phyloP scores from a whole-genome alignment of 2,888 invertebrate species.

The Hemaris fuciformis region DNA sequence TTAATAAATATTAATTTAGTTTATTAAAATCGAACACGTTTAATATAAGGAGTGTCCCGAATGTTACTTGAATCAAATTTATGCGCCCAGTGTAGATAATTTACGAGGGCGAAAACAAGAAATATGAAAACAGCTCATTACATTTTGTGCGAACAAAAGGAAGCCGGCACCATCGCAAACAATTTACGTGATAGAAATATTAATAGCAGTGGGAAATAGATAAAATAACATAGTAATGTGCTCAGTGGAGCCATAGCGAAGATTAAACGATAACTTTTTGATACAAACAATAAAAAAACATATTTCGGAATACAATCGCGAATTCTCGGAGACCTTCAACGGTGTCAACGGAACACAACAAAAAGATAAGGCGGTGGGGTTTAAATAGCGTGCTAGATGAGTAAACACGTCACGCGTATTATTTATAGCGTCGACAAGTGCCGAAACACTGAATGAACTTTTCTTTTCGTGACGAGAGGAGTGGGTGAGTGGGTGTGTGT shows the following conservation, averaged over 20 bases:
- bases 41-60: slow-evolving; percentile 28
- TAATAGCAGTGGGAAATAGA: slow-evolving; percentile 18
- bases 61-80: slow-evolving; percentile 30
- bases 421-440: slow-evolving; percentile 71
- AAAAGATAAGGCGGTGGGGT: slow-evolving; percentile 46
- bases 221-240: slow-evolving; percentile 14
- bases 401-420: slow-evolving; percentile 64
- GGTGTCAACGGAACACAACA: slow-evolving; percentile 43
- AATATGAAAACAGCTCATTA: slow-evolving; percentile 20
- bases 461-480: slow-evolving; percentile 74
- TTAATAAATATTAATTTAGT: background rate
- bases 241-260: background rate
- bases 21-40: background rate
- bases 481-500: slow-evolving; percentile 61
- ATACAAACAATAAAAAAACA: slow-evolving; percentile 17
- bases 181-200: background rate
- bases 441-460: slow-evolving; percentile 74
- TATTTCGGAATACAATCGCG: slow-evolving; percentile 18
- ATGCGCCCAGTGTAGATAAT: slow-evolving; percentile 30
- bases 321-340: slow-evolving; percentile 34
- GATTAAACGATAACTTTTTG: background rate
- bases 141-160: slow-evolving; percentile 12
- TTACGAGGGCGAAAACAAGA: slow-evolving; percentile 28
- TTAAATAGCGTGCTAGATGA: slow-evolving; percentile 56
- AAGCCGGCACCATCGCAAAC: slow-evolving; percentile 13